Evolutionary conservation across 1,140 invertebrate species (phyloP), one percentile per base, ranked within the genome.

Genomic region (Brachionus calyciflorus): DNA sequence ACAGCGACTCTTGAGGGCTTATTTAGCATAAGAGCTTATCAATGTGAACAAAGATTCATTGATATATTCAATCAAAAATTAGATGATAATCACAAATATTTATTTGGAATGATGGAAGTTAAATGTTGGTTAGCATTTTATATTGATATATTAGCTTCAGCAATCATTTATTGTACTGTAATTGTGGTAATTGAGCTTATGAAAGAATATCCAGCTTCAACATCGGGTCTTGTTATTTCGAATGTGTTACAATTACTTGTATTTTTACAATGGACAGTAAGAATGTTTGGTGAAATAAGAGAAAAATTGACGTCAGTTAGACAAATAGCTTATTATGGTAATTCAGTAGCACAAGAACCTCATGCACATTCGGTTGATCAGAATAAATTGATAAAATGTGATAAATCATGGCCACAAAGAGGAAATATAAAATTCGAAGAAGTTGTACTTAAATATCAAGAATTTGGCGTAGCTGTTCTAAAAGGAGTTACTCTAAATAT

Each of bases 361-460:
- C 44, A 10, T 46, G n/a, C 5, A 14, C 44, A 46, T 14, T 14
- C n/a, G 14, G n/a, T 46, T 46, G 44, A 46, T 14, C 9, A 5
- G 5, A 14, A 14, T 7, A 46, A 46, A 46, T 14, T 14, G 44
- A 14, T 17, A 37, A 37, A 37, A 37, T 3, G 3, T 9, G 33
- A 83, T 48, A 69, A 79, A 0, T 79, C 84, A 55, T 90, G 89
- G 89, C 89, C 89, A 2, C 78, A 80, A 4, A 78, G 82, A 26
- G 89, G 89, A 2, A 77, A 81, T 57, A 86, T 90, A 44, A 79
- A 82, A 49, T 89, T 90, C 78, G 80, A 85, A 28, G 83, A 87
- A 76, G 85, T 9, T 60, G 46, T 78, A 30, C 76, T 80, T 0
- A 70, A 81, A 24, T 83, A 82, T 76, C 57, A 81, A 65, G 76